Evolutionary conservation across 2,888 invertebrate species (phyloP), one percentile per base, ranked within the genome.

Genomic region (Dyspetes luteomarginatus): DNA sequence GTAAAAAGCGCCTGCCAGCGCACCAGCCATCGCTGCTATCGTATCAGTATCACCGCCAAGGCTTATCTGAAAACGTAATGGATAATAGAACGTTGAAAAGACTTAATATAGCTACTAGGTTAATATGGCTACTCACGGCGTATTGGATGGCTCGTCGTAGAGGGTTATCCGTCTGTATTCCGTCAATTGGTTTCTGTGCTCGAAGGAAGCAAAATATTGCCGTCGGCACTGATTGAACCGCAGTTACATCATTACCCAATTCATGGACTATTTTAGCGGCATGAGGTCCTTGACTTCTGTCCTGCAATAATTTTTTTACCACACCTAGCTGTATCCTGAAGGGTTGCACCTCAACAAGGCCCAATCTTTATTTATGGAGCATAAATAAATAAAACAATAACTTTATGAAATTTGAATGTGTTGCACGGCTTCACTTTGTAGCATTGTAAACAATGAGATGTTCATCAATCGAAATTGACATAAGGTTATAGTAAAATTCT

Each of bases 1-100:
- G 84, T 95, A 93, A 89, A 93, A 95, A 22, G 96, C 95, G 0
- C 96, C 96, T 26, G 94, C 94, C 75, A 96, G 93, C 1, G 95
- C 94, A 9, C 95, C 95, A 3, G 96, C 94, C 96, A 96, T 96
- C 62, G 94, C 93, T 0, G 95, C 96, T 85, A 96, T 96, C 0
- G 96, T 96, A 86, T 96, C 96, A 0, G 96, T 95, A 90, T 96
- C 96, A 2, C 96, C 96, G 24, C 96, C 96, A 9, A 96, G 91
- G 15, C 94, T 93, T 81, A 96, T 95, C 91, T 91, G 60, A 9
- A 81, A 62, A 52, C 1, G 24, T 17, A 24, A n/a, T 2, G 2
- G 1, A 4, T 4, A 12, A 45, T 26, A 17, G 9, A 12, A 28
- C 24, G 3, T 24, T 19, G 2, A 75, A 65, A 64, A 79, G 24